Evolutionary conservation across 1,140 invertebrate species (phyloP).

Genomic region (Pomacea maculata): DNA sequence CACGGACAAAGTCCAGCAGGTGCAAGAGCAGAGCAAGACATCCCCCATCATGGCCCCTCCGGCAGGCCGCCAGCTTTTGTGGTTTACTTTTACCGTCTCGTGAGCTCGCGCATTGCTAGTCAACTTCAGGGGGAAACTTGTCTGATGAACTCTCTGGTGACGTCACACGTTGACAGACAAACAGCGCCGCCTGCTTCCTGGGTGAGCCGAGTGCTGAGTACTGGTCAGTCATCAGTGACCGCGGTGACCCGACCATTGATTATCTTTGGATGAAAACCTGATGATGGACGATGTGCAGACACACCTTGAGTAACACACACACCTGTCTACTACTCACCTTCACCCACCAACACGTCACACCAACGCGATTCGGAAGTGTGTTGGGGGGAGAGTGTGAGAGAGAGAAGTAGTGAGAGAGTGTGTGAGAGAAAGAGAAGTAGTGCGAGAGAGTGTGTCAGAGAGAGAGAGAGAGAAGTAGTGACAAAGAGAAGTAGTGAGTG

Average conservation of each 20-base stretch:
- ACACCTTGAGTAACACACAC: too few relatives aligned
- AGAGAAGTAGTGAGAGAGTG: constrained; percentile 19
- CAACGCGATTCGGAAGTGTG: background rate
- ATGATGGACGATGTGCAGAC: background rate
- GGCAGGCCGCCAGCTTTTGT: too few relatives aligned
- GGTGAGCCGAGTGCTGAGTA: background rate
- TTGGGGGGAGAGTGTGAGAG: constrained; percentile 11
- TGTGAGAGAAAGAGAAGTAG: constrained; percentile 8
- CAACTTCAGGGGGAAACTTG: too few relatives aligned
- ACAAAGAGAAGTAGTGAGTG: constrained; percentile 4
- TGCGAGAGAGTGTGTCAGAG: constrained; percentile 2
- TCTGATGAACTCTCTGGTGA: too few relatives aligned
- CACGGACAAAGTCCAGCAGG: too few relatives aligned
- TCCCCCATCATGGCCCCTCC: too few relatives aligned
- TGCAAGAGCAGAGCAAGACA: too few relatives aligned
- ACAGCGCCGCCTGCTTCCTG: background rate
- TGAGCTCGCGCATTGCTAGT: too few relatives aligned
- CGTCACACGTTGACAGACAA: background rate
- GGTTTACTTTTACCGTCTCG: too few relatives aligned
- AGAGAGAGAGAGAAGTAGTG: constrained; percentile 10
- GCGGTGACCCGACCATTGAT: background rate
- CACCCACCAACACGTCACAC: background rate
- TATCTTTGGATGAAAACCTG: background rate
- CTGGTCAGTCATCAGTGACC: background rate
- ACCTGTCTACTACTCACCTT: too few relatives aligned